Conservation (phyloP, 2,797 vertebrate species). For the Protosalanx chinensis region DNA sequence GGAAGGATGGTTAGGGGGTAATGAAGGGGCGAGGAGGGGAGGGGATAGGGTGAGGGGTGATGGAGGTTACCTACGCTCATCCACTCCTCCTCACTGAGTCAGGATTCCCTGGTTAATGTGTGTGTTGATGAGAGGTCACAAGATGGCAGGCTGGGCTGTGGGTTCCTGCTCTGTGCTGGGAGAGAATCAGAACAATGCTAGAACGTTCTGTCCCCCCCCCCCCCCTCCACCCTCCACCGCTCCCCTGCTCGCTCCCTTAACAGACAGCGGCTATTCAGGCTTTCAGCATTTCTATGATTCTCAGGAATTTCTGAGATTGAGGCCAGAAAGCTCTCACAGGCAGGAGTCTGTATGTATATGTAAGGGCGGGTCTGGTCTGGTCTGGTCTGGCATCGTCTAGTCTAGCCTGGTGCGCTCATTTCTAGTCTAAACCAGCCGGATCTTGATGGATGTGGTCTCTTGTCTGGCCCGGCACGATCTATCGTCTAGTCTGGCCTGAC, state of each 20-base stretch:
- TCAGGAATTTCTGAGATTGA: conserved; percentile 27
- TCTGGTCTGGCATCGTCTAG: background rate
- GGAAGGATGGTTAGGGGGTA: background rate
- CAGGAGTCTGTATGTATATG: conserved; percentile 3
- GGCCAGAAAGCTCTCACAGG: conserved; percentile 19
- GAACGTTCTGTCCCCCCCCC: conserved; percentile 29
- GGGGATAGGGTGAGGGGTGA: background rate
- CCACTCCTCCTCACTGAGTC: conserved; percentile 14
- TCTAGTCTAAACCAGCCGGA: background rate
- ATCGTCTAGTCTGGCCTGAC: background rate
- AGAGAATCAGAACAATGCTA: conserved; percentile 56
- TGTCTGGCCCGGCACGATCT: background rate
- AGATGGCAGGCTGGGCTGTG: conserved; percentile 41
- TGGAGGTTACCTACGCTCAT: conserved; percentile 6
- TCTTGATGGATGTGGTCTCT: background rate
- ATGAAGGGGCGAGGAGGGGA: background rate
- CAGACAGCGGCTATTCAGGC: conserved; percentile 23
- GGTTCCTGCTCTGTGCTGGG: conserved; percentile 34
- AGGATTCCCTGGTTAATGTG: conserved; percentile 8
- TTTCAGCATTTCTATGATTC: conserved; percentile 36
- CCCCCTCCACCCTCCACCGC: conserved; percentile 41
- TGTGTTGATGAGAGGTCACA: conserved; percentile 18
- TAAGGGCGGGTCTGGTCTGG: background rate
- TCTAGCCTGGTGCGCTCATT: background rate
- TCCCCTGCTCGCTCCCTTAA: conserved; percentile 33